phyloP scores from a whole-genome alignment of 1,140 invertebrate species.

The Ceratoteleas bidentatus region DNA sequence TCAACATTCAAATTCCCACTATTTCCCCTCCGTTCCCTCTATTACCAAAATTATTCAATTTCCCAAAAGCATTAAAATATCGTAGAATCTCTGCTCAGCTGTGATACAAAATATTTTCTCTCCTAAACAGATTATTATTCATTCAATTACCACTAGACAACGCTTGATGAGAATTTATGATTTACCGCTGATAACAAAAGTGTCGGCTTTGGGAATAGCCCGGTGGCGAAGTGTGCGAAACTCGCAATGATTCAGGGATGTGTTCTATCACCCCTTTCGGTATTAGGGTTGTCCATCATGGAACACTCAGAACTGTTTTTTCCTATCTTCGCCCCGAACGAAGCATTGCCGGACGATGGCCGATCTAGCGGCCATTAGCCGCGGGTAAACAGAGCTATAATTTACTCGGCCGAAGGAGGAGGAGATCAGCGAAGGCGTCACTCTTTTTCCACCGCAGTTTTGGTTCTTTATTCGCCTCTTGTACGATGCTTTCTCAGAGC shows the following conservation, averaged over 20 bases:
- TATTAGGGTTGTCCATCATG: constrained; percentile 62
- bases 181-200: constrained; percentile 21
- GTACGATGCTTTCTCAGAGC: constrained; percentile 62
- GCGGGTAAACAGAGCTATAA: constrained; percentile 80
- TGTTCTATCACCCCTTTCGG: constrained; percentile 57
- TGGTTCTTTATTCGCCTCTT: constrained; percentile 74
- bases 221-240: constrained; percentile 27
- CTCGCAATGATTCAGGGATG: constrained; percentile 41
- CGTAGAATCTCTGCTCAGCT: no score
- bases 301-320: constrained; percentile 65
- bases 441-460: constrained; percentile 76
- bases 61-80: no score
- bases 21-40: no score
- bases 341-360: constrained; percentile 73
- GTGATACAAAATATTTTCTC: background rate
- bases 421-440: constrained; percentile 73
- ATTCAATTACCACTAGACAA: background rate
- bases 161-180: background rate
- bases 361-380: constrained; percentile 79
- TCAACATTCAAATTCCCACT: no score
- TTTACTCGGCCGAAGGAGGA: constrained; percentile 74
- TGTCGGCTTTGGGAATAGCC: constrained; percentile 1
- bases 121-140: background rate
- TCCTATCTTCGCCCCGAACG: constrained; percentile 61
- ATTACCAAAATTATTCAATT: no score